These are phyloP conservation scores for Drosophila cracens DNA, from an alignment of 2,888 invertebrate genomes.

Conservation along the genomic window DNA sequence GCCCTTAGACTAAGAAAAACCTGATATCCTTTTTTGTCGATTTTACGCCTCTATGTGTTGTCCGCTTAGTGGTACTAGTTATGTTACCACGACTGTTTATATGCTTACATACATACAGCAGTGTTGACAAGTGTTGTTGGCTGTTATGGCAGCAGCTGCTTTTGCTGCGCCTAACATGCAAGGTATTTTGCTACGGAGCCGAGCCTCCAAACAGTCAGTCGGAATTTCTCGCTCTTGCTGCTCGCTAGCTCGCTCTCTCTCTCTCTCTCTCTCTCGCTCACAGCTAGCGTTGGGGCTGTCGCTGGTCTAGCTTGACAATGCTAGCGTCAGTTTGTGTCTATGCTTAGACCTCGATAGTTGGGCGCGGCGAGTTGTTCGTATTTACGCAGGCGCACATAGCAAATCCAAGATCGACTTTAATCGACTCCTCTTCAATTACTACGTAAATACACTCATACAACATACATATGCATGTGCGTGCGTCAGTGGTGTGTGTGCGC, in stretches of 20 bases:
- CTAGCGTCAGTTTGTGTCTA: slow-evolving; percentile 74
- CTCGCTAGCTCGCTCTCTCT: slow-evolving; percentile 8
- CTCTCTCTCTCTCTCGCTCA: slow-evolving; percentile 4
- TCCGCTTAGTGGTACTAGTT: neutral
- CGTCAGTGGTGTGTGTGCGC: slow-evolving; percentile 15
- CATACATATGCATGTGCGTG: neutral
- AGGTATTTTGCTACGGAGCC: slow-evolving; percentile 24
- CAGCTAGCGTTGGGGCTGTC: slow-evolving; percentile 28
- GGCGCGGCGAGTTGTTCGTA: slow-evolving; percentile 46
- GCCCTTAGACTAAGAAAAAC: neutral
- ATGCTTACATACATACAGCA: neutral
- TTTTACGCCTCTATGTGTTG: too few species aligned
- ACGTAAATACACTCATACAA: neutral
- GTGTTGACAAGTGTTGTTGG: slow-evolving; percentile 1
- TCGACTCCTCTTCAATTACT: slow-evolving; percentile 14
- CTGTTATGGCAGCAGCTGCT: slow-evolving; percentile 20
- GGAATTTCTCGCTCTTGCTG: slow-evolving; percentile 27
- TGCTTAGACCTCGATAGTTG: slow-evolving; percentile 80
- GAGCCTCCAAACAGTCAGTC: slow-evolving; percentile 54
- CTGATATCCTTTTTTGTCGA: neutral
- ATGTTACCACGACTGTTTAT: neutral
- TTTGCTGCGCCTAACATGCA: slow-evolving; percentile 5
- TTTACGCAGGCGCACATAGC: slow-evolving; percentile 10
- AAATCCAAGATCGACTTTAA: slow-evolving; percentile 55
- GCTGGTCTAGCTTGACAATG: slow-evolving; percentile 36